A percentile compares a stretch with the other conserved stretches of the same genome.
phyloP scores from a whole-genome alignment of 2,888 invertebrate species.

The Acrocyrtus sp. region DNA sequence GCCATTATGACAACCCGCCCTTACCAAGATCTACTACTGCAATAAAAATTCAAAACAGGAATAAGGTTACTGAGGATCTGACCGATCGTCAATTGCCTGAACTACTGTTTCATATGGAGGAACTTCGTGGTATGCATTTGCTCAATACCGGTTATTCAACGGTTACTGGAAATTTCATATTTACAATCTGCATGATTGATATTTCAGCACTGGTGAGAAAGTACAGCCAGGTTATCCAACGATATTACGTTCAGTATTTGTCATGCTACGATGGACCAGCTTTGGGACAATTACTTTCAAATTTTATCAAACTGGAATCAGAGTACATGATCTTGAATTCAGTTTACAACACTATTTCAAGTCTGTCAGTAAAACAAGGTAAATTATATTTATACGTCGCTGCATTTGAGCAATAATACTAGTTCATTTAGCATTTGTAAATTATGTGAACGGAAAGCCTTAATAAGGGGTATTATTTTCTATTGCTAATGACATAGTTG shows the following conservation, averaged over 20 bases:
- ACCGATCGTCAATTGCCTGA: slow-evolving; percentile 97
- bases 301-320: slow-evolving; percentile 87
- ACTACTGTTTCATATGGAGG: slow-evolving; percentile 97
- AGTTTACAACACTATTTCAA: slow-evolving; percentile 87
- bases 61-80: slow-evolving; percentile 89
- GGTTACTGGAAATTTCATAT: background rate
- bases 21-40: slow-evolving; percentile 65
- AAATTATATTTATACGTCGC: slow-evolving; percentile 16
- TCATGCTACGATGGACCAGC: slow-evolving; percentile 95
- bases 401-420: slow-evolving; percentile 16
- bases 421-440: background rate
- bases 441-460: slow-evolving; percentile 2
- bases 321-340: slow-evolving; percentile 94
- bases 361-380: slow-evolving; percentile 87
- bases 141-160: no score
- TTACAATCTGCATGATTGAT: background rate
- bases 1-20: slow-evolving; percentile 97
- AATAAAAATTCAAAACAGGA: slow-evolving; percentile 78
- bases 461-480: slow-evolving; percentile 10
- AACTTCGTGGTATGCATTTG: slow-evolving; percentile 84
- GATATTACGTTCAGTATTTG: slow-evolving; percentile 97
- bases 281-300: slow-evolving; percentile 85
- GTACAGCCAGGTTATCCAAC: slow-evolving; percentile 95
- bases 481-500: slow-evolving; percentile 77
- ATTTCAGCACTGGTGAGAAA: slow-evolving; percentile 82